A percentile compares a stretch with the other conserved stretches of the same genome.
Conservation (phyloP, 64 coral and sea anemone species). For the Platygyra sinensis region DNA sequence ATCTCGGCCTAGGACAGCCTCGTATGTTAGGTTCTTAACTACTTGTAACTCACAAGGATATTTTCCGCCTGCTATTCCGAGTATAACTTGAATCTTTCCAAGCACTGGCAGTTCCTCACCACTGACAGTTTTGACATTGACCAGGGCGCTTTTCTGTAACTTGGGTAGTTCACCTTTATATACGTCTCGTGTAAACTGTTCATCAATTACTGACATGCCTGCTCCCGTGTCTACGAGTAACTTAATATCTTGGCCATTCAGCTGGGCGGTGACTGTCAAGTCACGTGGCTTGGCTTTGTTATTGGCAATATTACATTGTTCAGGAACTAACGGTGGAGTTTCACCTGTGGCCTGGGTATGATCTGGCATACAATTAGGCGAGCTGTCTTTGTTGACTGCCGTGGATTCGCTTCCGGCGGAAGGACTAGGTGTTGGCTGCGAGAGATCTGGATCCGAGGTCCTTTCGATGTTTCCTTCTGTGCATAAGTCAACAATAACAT, state of each 20-base stretch:
- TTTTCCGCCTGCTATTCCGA: conserved; percentile 4
- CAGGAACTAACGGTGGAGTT: too few species aligned
- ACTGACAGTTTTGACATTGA: background rate
- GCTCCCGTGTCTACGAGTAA: background rate
- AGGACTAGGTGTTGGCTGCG: too few species aligned
- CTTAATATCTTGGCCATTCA: background rate
- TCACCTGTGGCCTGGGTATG: too few species aligned
- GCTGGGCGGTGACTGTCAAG: background rate
- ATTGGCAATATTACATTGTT: too few species aligned
- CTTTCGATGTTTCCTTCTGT: too few species aligned
- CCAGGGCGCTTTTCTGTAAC: background rate
- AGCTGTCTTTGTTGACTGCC: too few species aligned
- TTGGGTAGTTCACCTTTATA: background rate
- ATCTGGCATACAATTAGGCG: too few species aligned
- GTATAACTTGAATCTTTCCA: background rate
- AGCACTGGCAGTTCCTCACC: background rate
- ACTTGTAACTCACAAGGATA: conserved; percentile 29
- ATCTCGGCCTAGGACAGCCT: conserved; percentile 56
- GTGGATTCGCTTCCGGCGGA: too few species aligned
- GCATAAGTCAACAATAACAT: too few species aligned
- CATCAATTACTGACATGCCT: background rate
- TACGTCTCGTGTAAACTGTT: background rate
- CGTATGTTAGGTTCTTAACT: conserved; percentile 20
- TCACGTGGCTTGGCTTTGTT: background rate
- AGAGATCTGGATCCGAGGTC: too few species aligned